Evolutionary conservation across 2,888 invertebrate species (phyloP).

Genomic region (Lydus trimaculatus): DNA sequence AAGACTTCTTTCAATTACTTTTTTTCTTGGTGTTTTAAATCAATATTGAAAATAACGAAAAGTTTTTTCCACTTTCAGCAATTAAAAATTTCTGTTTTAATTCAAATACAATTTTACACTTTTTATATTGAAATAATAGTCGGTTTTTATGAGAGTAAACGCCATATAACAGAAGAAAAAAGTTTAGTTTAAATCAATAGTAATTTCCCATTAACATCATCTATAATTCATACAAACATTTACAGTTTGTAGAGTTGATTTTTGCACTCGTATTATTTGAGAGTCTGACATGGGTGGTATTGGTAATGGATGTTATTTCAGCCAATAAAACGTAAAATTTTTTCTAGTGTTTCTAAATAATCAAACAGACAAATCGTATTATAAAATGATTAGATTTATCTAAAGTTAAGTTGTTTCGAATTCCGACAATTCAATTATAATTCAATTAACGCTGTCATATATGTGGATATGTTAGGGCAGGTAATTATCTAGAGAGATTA

Average conservation of each 20-base stretch:
- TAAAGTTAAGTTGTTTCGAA: neutral
- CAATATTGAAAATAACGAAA: neutral
- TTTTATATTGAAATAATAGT: too few relatives aligned
- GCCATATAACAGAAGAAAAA: neutral
- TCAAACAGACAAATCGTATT: neutral
- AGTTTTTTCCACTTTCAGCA: neutral
- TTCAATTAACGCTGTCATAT: neutral
- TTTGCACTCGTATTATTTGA: neutral
- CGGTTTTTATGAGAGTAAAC: too few relatives aligned
- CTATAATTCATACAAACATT: slow-evolving; percentile 4
- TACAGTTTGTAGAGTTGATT: neutral
- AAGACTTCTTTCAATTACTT: neutral
- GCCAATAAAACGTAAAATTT: neutral
- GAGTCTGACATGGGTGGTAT: neutral
- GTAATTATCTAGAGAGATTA: neutral
- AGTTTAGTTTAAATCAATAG: neutral
- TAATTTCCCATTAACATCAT: neutral
- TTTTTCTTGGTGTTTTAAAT: neutral
- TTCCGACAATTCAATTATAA: neutral
- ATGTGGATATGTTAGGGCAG: neutral
- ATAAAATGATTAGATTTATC: neutral
- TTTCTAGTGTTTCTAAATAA: neutral
- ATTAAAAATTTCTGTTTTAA: neutral
- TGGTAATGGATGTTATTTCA: neutral
- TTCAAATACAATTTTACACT: neutral